Evolutionary conservation across 2,888 invertebrate species (phyloP), one percentile per base, ranked within the genome.

Genomic region (Carpatolechia fugitivella): DNA sequence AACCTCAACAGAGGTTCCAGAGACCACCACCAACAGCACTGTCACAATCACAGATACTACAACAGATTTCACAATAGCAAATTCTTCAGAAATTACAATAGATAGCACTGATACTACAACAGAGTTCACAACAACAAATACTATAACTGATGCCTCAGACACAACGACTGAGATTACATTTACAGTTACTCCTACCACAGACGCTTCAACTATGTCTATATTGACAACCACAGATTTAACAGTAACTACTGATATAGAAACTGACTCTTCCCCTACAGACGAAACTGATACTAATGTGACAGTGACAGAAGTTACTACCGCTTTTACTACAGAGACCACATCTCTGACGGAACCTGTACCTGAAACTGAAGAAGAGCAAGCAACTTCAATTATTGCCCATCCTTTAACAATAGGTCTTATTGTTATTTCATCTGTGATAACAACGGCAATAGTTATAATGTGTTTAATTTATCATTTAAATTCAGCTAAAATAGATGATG

Each of bases 361-460:
- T 24, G 56, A 55, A n/a, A 58, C 56, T 44, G 24, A 24, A 24
- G 24, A 10, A 41, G 40, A 41, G 18, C 18, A 41, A 10, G 40
- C 16, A 11, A 11, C 18, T 1, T 11, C 20, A 11, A 50, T 35
- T 36, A 35, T 35, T 24, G 3, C 18, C 1, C 41, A 54, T 13
- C 53, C 57, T 16, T 38, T 36, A 36, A 50, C 50, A 36, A 50
- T 35, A 18, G 18, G 31, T 3, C 41, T 24, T 31, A 41, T 41
- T n/a, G 52, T 52, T 14, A 31, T 41, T 16, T 40, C 11, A 3
- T 52, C 52, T 13, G 7, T 41, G 0, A 18, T 29, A 24, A 1
- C 7, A 5, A 29, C n/a, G 7, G 13, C 20, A n/a, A 13, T 29
- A 13, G 11, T 44, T 1, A 24, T n/a, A 7, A 13, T 44, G 13